phyloP scores from a whole-genome alignment of 2,888 invertebrate genomes.

The Chironomus riparius region DNA sequence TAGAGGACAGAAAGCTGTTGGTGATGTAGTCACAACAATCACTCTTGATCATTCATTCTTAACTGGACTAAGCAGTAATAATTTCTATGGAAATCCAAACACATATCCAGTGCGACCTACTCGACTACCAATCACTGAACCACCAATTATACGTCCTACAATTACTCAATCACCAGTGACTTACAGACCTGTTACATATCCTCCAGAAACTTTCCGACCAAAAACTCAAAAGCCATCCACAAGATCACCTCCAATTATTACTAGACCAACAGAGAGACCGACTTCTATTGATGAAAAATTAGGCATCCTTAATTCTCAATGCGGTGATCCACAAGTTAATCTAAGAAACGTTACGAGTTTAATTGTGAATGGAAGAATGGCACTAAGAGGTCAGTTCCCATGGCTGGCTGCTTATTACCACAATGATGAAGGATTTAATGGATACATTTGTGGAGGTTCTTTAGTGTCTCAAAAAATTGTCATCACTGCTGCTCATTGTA shows the following conservation, averaged over 20 bases:
- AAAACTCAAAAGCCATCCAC: neutral
- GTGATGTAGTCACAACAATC: neutral
- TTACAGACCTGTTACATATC: too few relatives aligned
- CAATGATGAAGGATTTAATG: neutral
- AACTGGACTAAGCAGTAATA: neutral
- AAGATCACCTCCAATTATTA: too few relatives aligned
- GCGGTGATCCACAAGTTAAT: neutral
- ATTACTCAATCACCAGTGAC: neutral
- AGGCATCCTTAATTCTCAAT: neutral
- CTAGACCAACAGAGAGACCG: too few relatives aligned
- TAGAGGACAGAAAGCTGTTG: neutral
- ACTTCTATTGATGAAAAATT: neutral
- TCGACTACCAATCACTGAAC: neutral
- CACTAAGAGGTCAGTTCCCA: conserved; percentile 4
- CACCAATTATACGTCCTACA: neutral
- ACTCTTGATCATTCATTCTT: conserved; percentile 1
- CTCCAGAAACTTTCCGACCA: too few relatives aligned
- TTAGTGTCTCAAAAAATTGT: neutral
- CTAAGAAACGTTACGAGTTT: neutral
- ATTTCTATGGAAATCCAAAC: neutral
- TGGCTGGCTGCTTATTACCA: conserved; percentile 16
- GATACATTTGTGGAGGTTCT: conserved; percentile 10
- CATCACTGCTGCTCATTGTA: conserved; percentile 19
- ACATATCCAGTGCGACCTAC: too few relatives aligned
- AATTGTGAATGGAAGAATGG: neutral